A percentile compares a stretch with the other conserved stretches of the same genome.
phyloP scores from a whole-genome alignment of 2,113 vertebrate genomes.

The Phalacrocorax aristotelis region DNA sequence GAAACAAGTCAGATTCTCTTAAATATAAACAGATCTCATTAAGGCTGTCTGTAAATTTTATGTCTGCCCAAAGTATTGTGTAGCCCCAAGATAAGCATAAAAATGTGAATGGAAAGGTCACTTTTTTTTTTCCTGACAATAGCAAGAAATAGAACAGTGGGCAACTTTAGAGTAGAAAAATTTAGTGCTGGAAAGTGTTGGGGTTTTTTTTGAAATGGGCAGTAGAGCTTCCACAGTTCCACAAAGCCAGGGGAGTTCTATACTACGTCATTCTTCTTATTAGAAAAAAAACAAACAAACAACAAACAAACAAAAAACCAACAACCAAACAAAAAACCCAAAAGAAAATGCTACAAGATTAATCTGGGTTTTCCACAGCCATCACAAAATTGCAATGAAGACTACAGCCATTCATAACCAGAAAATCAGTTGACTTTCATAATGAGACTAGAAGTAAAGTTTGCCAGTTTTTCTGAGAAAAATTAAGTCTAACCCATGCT shows the following conservation, averaged over 20 bases:
- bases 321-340: neutral
- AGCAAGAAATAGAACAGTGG: neutral
- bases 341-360: neutral
- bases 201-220: neutral
- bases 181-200: neutral
- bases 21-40: conserved; percentile 9
- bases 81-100: neutral
- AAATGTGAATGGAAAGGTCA: neutral
- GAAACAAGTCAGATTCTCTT: neutral
- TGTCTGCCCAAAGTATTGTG: neutral
- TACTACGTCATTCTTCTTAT: neutral
- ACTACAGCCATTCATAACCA: neutral
- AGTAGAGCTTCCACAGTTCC: neutral
- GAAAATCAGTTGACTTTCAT: neutral
- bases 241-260: neutral
- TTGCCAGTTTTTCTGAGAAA: neutral
- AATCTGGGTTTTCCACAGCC: neutral
- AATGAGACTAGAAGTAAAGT: neutral
- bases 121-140: neutral
- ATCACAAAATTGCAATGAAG: neutral
- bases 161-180: neutral
- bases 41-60: neutral
- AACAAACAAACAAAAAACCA: too few species aligned
- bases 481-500: rapidly evolving
- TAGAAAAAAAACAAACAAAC: neutral